These are phyloP conservation scores for Belonocnema kinseyi DNA, from an alignment of 1,140 invertebrate genomes.

Conservation along the genomic window DNA sequence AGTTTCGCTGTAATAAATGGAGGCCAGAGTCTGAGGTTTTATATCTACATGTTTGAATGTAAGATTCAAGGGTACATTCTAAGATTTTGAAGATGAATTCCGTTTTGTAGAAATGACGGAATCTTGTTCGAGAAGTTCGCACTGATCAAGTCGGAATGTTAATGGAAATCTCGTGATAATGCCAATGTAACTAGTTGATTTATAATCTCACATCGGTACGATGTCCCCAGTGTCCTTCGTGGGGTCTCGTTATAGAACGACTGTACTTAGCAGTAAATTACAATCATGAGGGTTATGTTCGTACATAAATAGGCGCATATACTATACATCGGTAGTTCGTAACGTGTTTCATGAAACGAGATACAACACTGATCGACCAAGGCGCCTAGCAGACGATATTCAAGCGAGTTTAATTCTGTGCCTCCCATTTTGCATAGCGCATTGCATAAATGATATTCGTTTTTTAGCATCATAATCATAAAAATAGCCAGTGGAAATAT, in stretches of 20 bases:
- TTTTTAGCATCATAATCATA: neutral
- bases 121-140: neutral
- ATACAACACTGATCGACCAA: constrained; percentile 16
- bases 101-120: neutral
- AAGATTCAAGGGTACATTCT: neutral
- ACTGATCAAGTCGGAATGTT: neutral
- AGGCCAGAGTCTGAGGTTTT: too few species aligned
- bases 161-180: constrained; percentile 22
- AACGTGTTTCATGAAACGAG: constrained; percentile 5
- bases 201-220: constrained; percentile 2
- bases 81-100: constrained; percentile 1
- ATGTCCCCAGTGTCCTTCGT: constrained; percentile 18
- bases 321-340: neutral
- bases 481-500: too few species aligned
- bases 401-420: neutral
- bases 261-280: constrained; percentile 26
- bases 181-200: neutral
- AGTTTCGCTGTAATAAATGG: too few species aligned
- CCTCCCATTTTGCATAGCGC: neutral
- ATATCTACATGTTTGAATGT: too few species aligned
- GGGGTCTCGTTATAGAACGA: constrained; percentile 3
- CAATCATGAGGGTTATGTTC: constrained; percentile 13
- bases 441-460: neutral
- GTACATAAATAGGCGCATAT: neutral
- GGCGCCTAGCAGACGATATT: constrained; percentile 15